These are phyloP conservation scores for Nannobrachium achirus DNA, from an alignment of 2,113 vertebrate genomes.

Conservation along the genomic window DNA sequence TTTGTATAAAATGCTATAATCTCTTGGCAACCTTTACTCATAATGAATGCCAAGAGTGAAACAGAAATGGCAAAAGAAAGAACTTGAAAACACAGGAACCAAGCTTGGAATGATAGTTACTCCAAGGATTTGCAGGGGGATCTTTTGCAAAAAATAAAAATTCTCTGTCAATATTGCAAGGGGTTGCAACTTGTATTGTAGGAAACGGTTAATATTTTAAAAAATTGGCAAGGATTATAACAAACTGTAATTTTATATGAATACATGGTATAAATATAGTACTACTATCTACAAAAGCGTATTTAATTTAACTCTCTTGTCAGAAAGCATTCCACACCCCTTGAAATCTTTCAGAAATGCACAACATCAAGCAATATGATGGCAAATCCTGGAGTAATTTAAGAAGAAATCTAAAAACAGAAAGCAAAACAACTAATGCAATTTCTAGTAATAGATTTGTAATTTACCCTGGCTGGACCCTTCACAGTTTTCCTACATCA, in stretches of 20 bases:
- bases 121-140: conserved; percentile 36
- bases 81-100: conserved; percentile 9
- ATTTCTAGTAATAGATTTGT: conserved; percentile 56
- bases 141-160: conserved; percentile 28
- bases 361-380: conserved; percentile 42
- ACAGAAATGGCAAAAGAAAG: conserved; percentile 28
- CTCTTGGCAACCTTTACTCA: conserved; percentile 62
- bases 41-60: conserved; percentile 55
- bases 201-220: too few relatives aligned
- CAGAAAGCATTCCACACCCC: conserved; percentile 49
- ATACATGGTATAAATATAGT: too few relatives aligned
- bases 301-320: neutral
- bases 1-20: conserved; percentile 77
- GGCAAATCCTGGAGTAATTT: conserved; percentile 36
- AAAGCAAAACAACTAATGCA: neutral
- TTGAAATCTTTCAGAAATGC: conserved; percentile 53
- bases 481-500: conserved; percentile 56
- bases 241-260: too few relatives aligned
- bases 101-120: conserved; percentile 30
- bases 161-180: conserved; percentile 7
- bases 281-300: too few relatives aligned
- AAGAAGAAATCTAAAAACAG: conserved; percentile 11
- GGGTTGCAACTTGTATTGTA: neutral
- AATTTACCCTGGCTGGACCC: conserved; percentile 69
- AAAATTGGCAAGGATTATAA: too few relatives aligned